Conservation (phyloP, 2,113 vertebrate genomes). For the Passer domesticus region DNA sequence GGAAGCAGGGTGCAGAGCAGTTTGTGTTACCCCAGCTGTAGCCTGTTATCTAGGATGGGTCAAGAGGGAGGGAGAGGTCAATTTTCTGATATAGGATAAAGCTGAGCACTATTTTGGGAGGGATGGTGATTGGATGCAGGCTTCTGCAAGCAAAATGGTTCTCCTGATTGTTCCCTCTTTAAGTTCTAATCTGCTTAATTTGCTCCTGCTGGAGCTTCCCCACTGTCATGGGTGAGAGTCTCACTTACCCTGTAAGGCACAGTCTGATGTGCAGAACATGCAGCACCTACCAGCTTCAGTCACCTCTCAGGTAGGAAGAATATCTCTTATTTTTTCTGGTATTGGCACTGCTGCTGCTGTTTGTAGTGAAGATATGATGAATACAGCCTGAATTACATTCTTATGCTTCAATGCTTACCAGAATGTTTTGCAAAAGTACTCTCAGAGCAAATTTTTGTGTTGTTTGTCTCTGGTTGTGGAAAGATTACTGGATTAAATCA, state of each 20-base stretch:
- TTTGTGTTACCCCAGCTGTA: not conserved
- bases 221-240: not conserved
- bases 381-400: not conserved
- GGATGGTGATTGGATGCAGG: not conserved
- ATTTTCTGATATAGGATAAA: not conserved
- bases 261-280: rapidly evolving
- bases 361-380: not conserved
- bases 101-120: not conserved
- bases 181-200: not conserved
- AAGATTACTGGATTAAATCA: not conserved
- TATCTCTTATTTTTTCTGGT: not conserved
- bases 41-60: not conserved
- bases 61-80: not conserved
- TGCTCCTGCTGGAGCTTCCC: not conserved
- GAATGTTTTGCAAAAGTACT: not conserved
- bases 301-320: not conserved
- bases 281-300: rapidly evolving
- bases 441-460: not conserved
- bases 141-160: not conserved
- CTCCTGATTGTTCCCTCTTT: not conserved
- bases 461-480: rapidly evolving
- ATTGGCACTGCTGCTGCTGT: rapidly evolving
- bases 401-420: rapidly evolving
- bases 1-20: not conserved
- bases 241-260: no score